Percentiles rank a stretch among this genome's conserved stretches.
Evolutionary conservation across 2,888 invertebrate genomes (phyloP).

Genomic region (Tinea trinotella): DNA sequence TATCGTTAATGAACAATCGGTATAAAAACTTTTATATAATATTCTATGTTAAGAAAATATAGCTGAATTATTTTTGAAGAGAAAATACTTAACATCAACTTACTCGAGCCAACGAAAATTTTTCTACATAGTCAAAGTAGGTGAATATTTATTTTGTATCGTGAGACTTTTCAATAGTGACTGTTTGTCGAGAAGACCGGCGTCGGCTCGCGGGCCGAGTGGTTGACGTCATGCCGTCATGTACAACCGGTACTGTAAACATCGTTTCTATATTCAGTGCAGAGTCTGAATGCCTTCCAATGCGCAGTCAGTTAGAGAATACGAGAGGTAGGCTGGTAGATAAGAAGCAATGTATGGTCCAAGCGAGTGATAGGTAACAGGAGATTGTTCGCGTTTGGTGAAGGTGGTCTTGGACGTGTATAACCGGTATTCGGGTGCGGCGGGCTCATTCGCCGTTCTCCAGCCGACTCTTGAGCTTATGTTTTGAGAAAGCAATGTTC

Average conservation of each 20-base stretch:
- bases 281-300: conserved; percentile 21
- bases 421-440: conserved; percentile 68
- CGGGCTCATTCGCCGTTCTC: conserved; percentile 45
- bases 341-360: not conserved
- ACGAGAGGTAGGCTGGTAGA: not conserved
- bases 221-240: conserved; percentile 66
- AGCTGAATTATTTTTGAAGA: too few relatives aligned
- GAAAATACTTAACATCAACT: not conserved
- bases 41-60: not conserved
- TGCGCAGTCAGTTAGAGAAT: not conserved
- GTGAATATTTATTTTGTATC: conserved; percentile 3
- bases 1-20: conserved; percentile 25
- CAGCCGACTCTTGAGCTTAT: conserved; percentile 47
- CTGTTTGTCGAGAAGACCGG: conserved; percentile 54
- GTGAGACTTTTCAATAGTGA: conserved; percentile 45
- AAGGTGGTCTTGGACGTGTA: conserved; percentile 36
- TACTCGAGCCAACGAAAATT: not conserved
- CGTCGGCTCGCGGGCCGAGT: conserved; percentile 58
- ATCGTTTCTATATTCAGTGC: conserved; percentile 16
- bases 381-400: conserved; percentile 18
- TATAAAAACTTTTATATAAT: conserved; percentile 19
- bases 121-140: conserved; percentile 1
- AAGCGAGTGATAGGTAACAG: conserved; percentile 33
- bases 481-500: conserved; percentile 69
- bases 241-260: conserved; percentile 39